Evolutionary conservation across 2,888 invertebrate genomes (phyloP).

Genomic region (Cybosia mesomella): DNA sequence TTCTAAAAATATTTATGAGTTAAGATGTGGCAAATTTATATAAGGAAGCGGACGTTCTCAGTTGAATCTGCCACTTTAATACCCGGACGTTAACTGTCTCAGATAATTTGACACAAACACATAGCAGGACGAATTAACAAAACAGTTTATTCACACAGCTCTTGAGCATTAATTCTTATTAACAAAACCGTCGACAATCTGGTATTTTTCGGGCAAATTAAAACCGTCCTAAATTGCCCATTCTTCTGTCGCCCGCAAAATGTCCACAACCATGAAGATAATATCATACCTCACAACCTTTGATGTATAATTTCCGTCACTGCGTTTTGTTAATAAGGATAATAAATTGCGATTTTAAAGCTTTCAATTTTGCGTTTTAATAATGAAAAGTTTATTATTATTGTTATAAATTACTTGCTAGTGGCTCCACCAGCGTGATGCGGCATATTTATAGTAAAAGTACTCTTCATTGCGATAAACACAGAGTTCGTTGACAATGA

Average conservation of each 20-base stretch:
- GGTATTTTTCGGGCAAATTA: conserved; percentile 37
- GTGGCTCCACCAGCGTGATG: too few relatives aligned
- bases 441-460: too few relatives aligned
- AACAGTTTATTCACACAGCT: conserved; percentile 17
- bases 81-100: not conserved
- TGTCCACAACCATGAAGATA: conserved; percentile 14
- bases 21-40: not conserved
- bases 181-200: conserved; percentile 28
- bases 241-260: conserved; percentile 26
- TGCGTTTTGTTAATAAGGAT: conserved; percentile 19
- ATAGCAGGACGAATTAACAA: conserved; percentile 19
- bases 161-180: conserved; percentile 39
- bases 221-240: conserved; percentile 29
- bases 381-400: too few relatives aligned
- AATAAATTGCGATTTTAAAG: too few relatives aligned
- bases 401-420: too few relatives aligned
- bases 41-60: not conserved
- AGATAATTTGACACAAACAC: conserved; percentile 21
- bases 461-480: too few relatives aligned
- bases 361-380: too few relatives aligned
- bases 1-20: not conserved
- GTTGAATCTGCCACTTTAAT: not conserved
- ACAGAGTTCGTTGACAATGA: too few relatives aligned
- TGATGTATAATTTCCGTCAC: conserved; percentile 37
- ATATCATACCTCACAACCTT: conserved; percentile 28